Conservation (phyloP, 2,888 invertebrate species). For the Bruchidius siliquastri region DNA sequence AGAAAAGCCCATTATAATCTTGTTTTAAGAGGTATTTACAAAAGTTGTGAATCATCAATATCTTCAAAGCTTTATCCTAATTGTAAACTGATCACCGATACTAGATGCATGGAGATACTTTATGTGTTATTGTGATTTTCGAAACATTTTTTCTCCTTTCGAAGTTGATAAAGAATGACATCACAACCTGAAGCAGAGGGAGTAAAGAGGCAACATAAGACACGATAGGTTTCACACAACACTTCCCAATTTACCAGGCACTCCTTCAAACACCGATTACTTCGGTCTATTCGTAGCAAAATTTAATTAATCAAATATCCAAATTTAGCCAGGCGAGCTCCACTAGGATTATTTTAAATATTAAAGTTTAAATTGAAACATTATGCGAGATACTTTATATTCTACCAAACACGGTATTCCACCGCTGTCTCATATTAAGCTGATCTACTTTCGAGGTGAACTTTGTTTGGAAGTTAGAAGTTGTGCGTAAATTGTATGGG, state of each 20-base stretch:
- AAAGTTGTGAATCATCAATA: too few relatives aligned
- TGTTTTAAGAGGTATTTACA: too few relatives aligned
- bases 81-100: too few relatives aligned
- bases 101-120: too few relatives aligned
- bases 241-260: background rate
- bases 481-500: background rate
- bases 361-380: background rate
- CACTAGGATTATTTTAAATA: background rate
- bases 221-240: too few relatives aligned
- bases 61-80: too few relatives aligned
- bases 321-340: background rate
- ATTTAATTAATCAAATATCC: background rate
- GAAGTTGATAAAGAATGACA: too few relatives aligned
- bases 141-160: too few relatives aligned
- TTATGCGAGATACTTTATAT: background rate
- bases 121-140: too few relatives aligned
- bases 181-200: too few relatives aligned
- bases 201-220: too few relatives aligned
- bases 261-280: background rate
- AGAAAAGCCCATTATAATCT: too few relatives aligned
- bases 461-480: background rate
- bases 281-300: background rate
- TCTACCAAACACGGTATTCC: background rate
- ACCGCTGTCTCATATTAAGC: background rate
- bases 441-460: background rate